A percentile compares a stretch with the other conserved stretches of the same genome.
These are phyloP conservation scores for Pagrus major DNA, from an alignment of 2,113 vertebrate genomes.

Conservation along the genomic window DNA sequence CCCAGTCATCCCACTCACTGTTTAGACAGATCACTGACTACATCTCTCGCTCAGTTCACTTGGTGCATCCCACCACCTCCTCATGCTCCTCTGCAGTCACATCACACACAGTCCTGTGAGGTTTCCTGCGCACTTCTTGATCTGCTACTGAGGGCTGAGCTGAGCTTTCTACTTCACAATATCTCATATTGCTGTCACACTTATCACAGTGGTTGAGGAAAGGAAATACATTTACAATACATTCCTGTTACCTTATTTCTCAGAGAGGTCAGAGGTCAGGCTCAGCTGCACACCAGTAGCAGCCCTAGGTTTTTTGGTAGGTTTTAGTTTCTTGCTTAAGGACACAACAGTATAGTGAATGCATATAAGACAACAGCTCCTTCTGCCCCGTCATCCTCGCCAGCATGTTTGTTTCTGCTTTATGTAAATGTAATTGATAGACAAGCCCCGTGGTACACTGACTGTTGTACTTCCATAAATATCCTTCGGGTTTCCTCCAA, in stretches of 20 bases:
- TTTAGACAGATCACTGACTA: not conserved
- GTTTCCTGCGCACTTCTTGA: not conserved
- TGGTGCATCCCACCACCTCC: not conserved
- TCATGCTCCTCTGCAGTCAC: conserved; percentile 16
- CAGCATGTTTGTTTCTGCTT: too few relatives aligned
- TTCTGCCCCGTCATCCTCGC: too few relatives aligned
- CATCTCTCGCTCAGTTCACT: not conserved
- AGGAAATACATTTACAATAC: conserved; percentile 14
- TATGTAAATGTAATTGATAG: too few relatives aligned
- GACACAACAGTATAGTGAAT: not conserved
- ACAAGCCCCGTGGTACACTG: too few relatives aligned
- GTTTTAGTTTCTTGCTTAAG: conserved; percentile 16
- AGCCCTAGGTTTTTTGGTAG: not conserved
- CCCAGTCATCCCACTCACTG: not conserved
- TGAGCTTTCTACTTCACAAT: conserved; percentile 28
- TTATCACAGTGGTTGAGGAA: conserved; percentile 12
- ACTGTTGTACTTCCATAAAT: too few relatives aligned
- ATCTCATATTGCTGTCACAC: conserved; percentile 16
- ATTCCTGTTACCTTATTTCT: not conserved
- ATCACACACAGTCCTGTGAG: conserved; percentile 27
- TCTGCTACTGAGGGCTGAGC: not conserved
- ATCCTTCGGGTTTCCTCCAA: too few relatives aligned
- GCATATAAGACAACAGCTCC: not conserved
- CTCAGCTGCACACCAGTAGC: not conserved
- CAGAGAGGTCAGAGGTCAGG: conserved; percentile 21